Evolutionary conservation across 2,113 vertebrate genomes (phyloP), one percentile per base, ranked within the genome.

Genomic region (Guaruba guarouba): DNA sequence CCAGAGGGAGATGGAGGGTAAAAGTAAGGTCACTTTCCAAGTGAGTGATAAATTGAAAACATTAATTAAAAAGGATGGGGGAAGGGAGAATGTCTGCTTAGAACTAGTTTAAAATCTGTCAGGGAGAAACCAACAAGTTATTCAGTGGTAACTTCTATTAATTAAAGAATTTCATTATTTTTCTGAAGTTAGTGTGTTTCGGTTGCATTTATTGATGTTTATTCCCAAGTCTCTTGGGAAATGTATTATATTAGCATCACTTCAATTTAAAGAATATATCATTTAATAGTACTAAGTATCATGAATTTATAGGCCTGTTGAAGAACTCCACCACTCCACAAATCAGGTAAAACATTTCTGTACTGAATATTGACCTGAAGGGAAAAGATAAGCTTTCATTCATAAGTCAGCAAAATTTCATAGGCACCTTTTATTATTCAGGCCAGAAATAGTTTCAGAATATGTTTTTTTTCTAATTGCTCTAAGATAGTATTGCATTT

Each of bases 1-100:
- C 69, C 92, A 96, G 95, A 96, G 95, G 95, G 92, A 95, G 96
- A 59, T 93, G 17, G 77, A 94, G 93, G 73, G 90, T 90, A 96
- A 91, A 94, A 93, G 82, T 82, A 88, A 89, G 95, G 90, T 92
- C 73, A 88, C 57, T 92, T 80, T 83, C 51, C 64, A 52, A 52
- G 35, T 39, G 74, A 91, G 54, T 66, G 61, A 28, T 69, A 68
- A 92, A 86, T 86, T 19, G 61, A 63, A 92, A 93, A 46, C 54
- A 75, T 73, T 71, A 88, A 83, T 86, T 94, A 13, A 75, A 88
- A 75, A 44, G n/a, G 6, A 4, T 24, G 46, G 64, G 27, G 66
- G 62, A 73, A 16, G 62, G 51, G 14, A 75, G 17, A 11, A 44
- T 41, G 3, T 64, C 52, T 70, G 12, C 33, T 76, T 48, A 64